Evolutionary conservation across 2,797 vertebrate species (phyloP), one percentile per base, ranked within the genome.

Genomic region (Enteromius afrohamiltoni): DNA sequence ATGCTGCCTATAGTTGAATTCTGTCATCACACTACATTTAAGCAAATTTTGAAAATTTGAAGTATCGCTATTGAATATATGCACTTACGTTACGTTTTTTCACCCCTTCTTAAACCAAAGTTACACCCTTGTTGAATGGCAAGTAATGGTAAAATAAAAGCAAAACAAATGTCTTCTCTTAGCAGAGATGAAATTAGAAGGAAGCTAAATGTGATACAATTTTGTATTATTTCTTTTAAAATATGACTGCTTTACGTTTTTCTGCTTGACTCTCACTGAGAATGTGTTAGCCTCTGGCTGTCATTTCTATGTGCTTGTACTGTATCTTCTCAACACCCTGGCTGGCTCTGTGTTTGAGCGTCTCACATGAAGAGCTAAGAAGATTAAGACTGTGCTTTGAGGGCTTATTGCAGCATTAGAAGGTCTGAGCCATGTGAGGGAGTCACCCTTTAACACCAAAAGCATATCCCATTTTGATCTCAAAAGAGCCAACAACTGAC

Each of bases 381-480:
- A 76, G 37, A 68, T 83, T 67, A 83, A 83, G 23, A 45, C 23
- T 83, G 29, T 67, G 31, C 71, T 76, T 77, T 83, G 71, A 83
- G 45, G 64, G 65, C 60, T 73, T 73, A 82, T 37, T 51, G 70
- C 69, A 64, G 80, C 42, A 82, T 81, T 71, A 81, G 40, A 60
- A 69, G 62, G 49, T 81, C 29, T 82, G 74, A 74, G 65, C 42
- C 74, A 40, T 77, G 51, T 51, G 79, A 85, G 14, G 26, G 78
- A 53, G n/a, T 77, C 71, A 77, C 70, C 83, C 67, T 80, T 81
- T 80, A 82, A 81, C 53, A 71, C 73, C 53, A 71, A 40, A 76
- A 84, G 49, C 78, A 77, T 85, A 80, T 85, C 84, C 79, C 31
- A 65, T 65, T 81, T 85, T 85, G 73, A 85, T 85, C 84, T 58